Percentiles rank a stretch among this genome's conserved stretches.
phyloP scores from a whole-genome alignment of 2,113 vertebrate species.

The Parus major region DNA sequence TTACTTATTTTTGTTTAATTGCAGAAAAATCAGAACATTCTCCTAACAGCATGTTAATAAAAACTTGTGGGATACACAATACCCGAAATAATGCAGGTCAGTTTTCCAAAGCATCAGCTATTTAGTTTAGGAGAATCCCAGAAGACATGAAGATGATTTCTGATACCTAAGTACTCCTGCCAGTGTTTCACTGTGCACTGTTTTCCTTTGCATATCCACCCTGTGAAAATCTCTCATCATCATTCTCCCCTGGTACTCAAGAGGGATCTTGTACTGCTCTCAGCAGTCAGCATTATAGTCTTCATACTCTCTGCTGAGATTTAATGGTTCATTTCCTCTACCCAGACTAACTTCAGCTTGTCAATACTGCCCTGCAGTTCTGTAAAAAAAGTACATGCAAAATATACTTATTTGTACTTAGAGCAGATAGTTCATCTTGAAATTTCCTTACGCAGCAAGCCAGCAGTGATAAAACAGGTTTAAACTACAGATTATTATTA shows the following conservation, averaged over 20 bases:
- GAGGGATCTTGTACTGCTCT: background rate
- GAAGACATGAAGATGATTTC: background rate
- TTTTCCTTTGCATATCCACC: slow-evolving; percentile 7
- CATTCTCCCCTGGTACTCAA: slow-evolving; percentile 10
- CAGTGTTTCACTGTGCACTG: background rate
- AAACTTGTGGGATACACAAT: background rate
- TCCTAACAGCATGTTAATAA: background rate
- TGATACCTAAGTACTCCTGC: background rate
- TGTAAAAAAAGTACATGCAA: background rate
- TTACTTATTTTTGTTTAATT: slow-evolving; percentile 28
- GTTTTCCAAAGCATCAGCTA: background rate
- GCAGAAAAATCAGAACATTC: slow-evolving; percentile 13
- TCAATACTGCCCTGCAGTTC: slow-evolving; percentile 5
- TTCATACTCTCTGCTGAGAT: slow-evolving; percentile 35
- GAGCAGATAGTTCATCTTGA: background rate
- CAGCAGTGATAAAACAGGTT: background rate
- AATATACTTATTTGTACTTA: slow-evolving; percentile 6
- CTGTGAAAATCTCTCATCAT: slow-evolving; percentile 13
- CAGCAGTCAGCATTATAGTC: slow-evolving; percentile 29
- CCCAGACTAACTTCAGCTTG: slow-evolving; percentile 33
- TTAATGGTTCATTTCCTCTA: slow-evolving; percentile 57
- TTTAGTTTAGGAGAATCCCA: slow-evolving; percentile 5
- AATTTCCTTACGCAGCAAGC: slow-evolving; percentile 16
- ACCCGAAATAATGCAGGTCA: background rate
- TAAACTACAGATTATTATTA: background rate